These are phyloP conservation scores for Acromyrmex heyeri DNA, from an alignment of 1,140 invertebrate genomes.

Conservation along the genomic window DNA sequence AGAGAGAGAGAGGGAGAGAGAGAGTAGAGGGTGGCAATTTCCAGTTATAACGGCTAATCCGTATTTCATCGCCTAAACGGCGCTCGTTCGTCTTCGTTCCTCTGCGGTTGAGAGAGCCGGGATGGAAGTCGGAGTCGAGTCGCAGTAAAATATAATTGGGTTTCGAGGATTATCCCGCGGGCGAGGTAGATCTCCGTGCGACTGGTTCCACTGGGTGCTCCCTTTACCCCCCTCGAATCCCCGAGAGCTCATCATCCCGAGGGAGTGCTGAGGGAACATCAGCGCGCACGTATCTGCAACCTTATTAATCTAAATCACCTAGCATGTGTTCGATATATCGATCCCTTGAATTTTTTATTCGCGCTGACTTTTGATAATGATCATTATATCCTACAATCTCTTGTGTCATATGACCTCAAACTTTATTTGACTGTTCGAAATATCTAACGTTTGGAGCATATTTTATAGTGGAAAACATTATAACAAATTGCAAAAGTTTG, in stretches of 20 bases:
- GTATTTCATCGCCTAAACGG: constrained; percentile 87
- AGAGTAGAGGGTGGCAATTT: constrained; percentile 83
- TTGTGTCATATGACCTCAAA: not conserved
- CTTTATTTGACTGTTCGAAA: not conserved
- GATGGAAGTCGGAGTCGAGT: constrained; percentile 85
- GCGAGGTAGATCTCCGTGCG: constrained; percentile 82
- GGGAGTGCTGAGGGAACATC: constrained; percentile 44
- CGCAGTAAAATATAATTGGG: constrained; percentile 87
- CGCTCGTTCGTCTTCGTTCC: constrained; percentile 85
- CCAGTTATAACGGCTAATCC: constrained; percentile 86
- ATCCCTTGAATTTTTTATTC: constrained; percentile 5
- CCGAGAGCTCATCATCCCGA: constrained; percentile 63
- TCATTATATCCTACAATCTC: not conserved
- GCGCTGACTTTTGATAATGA: not conserved
- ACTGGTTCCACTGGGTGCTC: constrained; percentile 78
- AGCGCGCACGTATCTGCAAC: constrained; percentile 55
- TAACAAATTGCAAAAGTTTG: not conserved
- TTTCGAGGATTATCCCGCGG: constrained; percentile 86
- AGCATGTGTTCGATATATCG: constrained; percentile 36
- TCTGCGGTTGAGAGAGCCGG: constrained; percentile 76
- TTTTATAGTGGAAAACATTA: not conserved
- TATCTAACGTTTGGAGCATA: not conserved
- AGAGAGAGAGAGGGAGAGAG: constrained; percentile 44
- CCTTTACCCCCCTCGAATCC: constrained; percentile 65
- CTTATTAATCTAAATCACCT: constrained; percentile 70